Percentiles rank a stretch among this genome's conserved stretches.
phyloP scores from a whole-genome alignment of 2,113 vertebrate species.

The Petrocephalus zakoni region DNA sequence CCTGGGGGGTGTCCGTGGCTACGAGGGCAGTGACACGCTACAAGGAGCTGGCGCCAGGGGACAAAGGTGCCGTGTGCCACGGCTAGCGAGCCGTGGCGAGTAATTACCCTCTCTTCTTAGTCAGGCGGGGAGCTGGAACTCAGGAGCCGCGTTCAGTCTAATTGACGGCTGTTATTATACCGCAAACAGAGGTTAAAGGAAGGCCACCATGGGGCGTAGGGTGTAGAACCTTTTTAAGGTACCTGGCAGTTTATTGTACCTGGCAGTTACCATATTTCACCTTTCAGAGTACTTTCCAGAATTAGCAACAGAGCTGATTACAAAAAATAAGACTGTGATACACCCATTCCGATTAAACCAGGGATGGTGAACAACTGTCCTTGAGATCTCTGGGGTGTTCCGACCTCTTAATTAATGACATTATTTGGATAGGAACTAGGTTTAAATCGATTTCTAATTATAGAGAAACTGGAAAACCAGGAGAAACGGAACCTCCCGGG shows the following conservation, averaged over 20 bases:
- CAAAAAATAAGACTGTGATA: background rate
- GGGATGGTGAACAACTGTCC: background rate
- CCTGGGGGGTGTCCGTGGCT: background rate
- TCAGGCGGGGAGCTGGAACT: background rate
- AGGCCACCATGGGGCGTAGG: background rate
- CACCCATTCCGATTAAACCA: background rate
- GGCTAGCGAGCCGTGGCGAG: background rate
- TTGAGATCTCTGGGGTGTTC: background rate
- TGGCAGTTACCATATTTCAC: background rate
- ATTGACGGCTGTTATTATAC: background rate
- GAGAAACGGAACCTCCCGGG: background rate
- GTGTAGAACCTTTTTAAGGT: background rate
- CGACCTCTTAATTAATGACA: background rate
- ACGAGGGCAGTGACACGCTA: background rate
- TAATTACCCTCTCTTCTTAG: background rate
- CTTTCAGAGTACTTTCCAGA: background rate
- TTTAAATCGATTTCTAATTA: background rate
- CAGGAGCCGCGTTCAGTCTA: background rate
- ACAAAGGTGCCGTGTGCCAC: too few species aligned
- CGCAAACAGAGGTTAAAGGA: background rate
- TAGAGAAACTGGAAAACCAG: background rate
- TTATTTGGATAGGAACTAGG: constrained; percentile 9
- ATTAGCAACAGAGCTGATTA: background rate
- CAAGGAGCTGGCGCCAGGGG: background rate
- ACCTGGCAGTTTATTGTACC: too few species aligned